A percentile compares a stretch with the other conserved stretches of the same genome.
These are phyloP conservation scores for Thymelicus sylvestris DNA, from an alignment of 2,888 invertebrate species.

Conservation along the genomic window DNA sequence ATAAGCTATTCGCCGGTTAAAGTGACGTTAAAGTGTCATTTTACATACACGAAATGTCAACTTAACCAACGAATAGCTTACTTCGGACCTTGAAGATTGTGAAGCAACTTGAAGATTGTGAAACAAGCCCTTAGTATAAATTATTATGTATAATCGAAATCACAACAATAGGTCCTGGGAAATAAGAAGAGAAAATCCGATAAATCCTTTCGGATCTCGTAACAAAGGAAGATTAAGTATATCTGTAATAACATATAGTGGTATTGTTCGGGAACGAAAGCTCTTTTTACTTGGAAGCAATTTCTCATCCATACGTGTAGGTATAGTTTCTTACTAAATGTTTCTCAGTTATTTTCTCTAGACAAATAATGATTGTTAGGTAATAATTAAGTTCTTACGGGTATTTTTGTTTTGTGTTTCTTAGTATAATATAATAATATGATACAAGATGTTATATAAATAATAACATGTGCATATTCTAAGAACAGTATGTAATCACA, in stretches of 20 bases:
- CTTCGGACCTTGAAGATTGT: too few species aligned
- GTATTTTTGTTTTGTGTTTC: not conserved
- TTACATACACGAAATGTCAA: too few species aligned
- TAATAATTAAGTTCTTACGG: not conserved
- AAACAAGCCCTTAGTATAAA: too few species aligned
- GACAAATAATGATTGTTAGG: constrained; percentile 3
- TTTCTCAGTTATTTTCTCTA: constrained; percentile 24
- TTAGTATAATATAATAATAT: too few species aligned
- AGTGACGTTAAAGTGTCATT: too few species aligned
- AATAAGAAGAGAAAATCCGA: constrained; percentile 58
- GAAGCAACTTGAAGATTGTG: too few species aligned
- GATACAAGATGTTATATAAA: too few species aligned
- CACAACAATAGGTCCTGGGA: constrained; percentile 51
- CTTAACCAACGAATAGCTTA: too few species aligned
- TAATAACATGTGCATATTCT: too few species aligned
- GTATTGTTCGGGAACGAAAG: constrained; percentile 54
- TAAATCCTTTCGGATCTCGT: constrained; percentile 67
- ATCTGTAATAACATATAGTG: constrained; percentile 67
- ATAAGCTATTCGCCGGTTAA: too few species aligned
- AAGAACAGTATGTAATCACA: too few species aligned
- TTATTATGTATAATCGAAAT: constrained; percentile 52
- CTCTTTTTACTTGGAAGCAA: constrained; percentile 58
- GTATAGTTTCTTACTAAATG: constrained; percentile 30
- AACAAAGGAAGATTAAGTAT: constrained; percentile 71
- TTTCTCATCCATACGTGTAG: constrained; percentile 50